These are phyloP conservation scores for Ramphastos sulfuratus DNA, from an alignment of 2,113 vertebrate genomes.

Conservation along the genomic window DNA sequence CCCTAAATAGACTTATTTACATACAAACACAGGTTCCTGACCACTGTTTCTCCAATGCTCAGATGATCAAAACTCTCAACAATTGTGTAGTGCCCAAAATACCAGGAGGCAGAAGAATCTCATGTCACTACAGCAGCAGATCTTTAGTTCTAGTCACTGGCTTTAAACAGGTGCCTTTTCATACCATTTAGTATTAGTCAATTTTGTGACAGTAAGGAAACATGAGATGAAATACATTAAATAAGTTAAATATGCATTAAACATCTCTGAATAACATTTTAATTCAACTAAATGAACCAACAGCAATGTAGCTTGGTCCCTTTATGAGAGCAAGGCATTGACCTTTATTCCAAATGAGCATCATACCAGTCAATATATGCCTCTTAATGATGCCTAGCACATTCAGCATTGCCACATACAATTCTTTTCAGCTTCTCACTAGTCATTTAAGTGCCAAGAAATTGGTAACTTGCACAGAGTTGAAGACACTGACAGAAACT, in stretches of 20 bases:
- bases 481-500: constrained; percentile 61
- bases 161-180: constrained; percentile 44
- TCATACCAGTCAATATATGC: background rate
- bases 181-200: constrained; percentile 38
- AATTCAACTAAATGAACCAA: constrained; percentile 67
- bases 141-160: constrained; percentile 64
- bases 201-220: constrained; percentile 72
- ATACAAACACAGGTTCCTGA: constrained; percentile 84
- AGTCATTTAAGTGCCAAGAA: constrained; percentile 27
- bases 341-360: background rate
- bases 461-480: constrained; percentile 23
- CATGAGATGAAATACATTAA: constrained; percentile 82
- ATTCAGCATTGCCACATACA: background rate
- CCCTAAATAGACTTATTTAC: constrained; percentile 80
- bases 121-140: constrained; percentile 73
- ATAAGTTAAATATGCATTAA: constrained; percentile 80
- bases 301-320: constrained; percentile 75
- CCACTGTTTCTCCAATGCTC: constrained; percentile 78
- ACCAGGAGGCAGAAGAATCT: constrained; percentile 65
- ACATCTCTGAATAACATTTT: constrained; percentile 68
- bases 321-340: constrained; percentile 67
- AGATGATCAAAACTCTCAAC: constrained; percentile 73
- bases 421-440: constrained; percentile 25
- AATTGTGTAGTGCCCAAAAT: constrained; percentile 70
- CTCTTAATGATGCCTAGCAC: background rate